These are phyloP conservation scores for Turdus rufiventris DNA, from an alignment of 2,113 vertebrate genomes.

Conservation along the genomic window DNA sequence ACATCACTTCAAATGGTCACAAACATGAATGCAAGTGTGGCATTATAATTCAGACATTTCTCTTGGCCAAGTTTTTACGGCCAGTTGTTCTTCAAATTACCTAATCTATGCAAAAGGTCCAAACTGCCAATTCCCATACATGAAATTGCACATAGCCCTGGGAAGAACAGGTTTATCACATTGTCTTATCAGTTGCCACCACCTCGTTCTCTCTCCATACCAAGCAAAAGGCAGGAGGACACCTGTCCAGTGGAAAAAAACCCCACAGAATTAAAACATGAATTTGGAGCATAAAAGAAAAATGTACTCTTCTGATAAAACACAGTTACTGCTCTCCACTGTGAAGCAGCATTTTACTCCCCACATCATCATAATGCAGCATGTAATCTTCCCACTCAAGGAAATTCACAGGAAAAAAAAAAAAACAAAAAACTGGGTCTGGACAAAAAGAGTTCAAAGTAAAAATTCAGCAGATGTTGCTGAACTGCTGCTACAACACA, in stretches of 20 bases:
- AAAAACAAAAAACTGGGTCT: too few relatives aligned
- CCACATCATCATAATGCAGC: neutral
- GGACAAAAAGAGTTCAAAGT: too few relatives aligned
- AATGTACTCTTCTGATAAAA: neutral
- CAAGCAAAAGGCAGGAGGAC: neutral
- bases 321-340: neutral
- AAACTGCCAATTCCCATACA: accelerated
- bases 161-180: neutral
- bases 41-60: neutral
- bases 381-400: neutral
- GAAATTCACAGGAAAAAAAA: neutral
- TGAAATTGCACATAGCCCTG: neutral
- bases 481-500: neutral
- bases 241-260: neutral
- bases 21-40: neutral
- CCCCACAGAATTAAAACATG: neutral
- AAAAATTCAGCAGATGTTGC: neutral
- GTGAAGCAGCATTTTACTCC: neutral
- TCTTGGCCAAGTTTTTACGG: neutral
- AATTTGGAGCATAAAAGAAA: neutral
- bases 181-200: neutral
- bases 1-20: neutral
- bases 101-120: neutral
- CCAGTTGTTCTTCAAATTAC: neutral
- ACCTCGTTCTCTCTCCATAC: neutral